A percentile compares a stretch with the other conserved stretches of the same genome.
phyloP scores from a whole-genome alignment of 92 coral and sea anemone genomes.

The Virgularia gustaviana region DNA sequence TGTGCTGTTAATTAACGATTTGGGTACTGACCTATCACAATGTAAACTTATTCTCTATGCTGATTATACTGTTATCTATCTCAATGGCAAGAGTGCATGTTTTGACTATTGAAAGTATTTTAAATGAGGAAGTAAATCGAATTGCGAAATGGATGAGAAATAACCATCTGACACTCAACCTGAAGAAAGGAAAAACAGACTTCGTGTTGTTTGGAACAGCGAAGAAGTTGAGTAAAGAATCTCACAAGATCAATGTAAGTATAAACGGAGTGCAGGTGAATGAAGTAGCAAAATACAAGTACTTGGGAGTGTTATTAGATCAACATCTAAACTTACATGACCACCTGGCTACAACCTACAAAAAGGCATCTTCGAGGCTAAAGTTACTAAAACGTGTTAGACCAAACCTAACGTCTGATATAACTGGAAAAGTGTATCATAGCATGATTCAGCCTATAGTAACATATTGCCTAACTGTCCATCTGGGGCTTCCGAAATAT shows the following conservation, averaged over 20 bases:
- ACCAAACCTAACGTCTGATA: background rate
- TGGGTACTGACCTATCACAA: too few relatives aligned
- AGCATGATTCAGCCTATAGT: conserved; percentile 7
- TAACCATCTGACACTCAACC: background rate
- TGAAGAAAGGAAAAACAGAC: conserved; percentile 16
- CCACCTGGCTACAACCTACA: conserved; percentile 3
- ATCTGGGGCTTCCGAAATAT: conserved; percentile 3
- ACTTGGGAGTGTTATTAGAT: conserved; percentile 2
- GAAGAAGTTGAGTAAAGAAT: background rate
- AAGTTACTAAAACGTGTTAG: conserved; percentile 5
- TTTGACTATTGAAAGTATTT: too few relatives aligned
- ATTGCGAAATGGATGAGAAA: background rate
- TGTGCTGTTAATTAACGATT: too few relatives aligned
- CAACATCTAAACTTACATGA: background rate
- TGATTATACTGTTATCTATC: too few relatives aligned
- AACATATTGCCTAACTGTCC: conserved; percentile 18
- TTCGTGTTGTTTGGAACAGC: conserved; percentile 7
- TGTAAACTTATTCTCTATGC: too few relatives aligned
- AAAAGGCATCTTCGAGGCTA: conserved; percentile 10
- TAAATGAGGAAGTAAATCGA: too few relatives aligned
- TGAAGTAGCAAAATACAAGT: background rate
- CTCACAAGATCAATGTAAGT: background rate
- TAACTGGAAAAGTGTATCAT: conserved; percentile 5
- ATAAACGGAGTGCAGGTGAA: background rate
- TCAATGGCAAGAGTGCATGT: too few relatives aligned